These are phyloP conservation scores for Arrhamphus sclerolepis DNA, from an alignment of 2,797 vertebrate species.

Conservation along the genomic window DNA sequence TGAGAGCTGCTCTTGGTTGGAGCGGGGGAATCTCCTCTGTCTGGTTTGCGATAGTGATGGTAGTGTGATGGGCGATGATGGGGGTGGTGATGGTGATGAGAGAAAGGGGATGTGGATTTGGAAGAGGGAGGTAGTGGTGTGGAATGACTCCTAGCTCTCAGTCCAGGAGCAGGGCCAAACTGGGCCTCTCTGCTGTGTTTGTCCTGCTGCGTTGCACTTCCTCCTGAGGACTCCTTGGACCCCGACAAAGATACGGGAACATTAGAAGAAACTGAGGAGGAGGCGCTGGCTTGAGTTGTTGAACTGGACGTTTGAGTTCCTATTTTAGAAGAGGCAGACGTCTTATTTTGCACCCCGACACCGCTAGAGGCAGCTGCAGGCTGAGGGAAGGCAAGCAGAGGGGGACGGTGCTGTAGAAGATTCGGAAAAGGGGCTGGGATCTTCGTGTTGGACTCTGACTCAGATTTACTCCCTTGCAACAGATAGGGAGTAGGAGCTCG, in stretches of 20 bases:
- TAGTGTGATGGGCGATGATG: conserved; percentile 89
- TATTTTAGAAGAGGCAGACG: conserved; percentile 65
- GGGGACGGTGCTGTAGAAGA: conserved; percentile 90
- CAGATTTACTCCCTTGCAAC: conserved; percentile 78
- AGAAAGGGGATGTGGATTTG: conserved; percentile 85
- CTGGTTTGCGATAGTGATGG: conserved; percentile 87
- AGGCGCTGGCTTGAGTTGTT: conserved; percentile 67
- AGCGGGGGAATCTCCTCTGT: conserved; percentile 82
- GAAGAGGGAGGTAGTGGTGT: conserved; percentile 90
- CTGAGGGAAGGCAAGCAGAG: conserved; percentile 90
- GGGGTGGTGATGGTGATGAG: conserved; percentile 85
- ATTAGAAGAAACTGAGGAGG: conserved; percentile 76
- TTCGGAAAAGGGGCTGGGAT: conserved; percentile 94
- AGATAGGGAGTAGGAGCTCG: conserved; percentile 85
- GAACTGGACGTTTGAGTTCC: conserved; percentile 71
- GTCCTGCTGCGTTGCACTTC: conserved; percentile 71
- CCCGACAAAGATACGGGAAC: conserved; percentile 70
- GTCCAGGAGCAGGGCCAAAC: conserved; percentile 78
- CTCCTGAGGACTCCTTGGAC: conserved; percentile 77
- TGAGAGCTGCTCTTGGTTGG: conserved; percentile 75
- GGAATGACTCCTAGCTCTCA: conserved; percentile 92
- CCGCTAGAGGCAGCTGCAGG: conserved; percentile 84
- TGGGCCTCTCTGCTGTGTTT: conserved; percentile 81
- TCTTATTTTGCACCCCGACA: conserved; percentile 82
- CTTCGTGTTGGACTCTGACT: conserved; percentile 82